phyloP scores from a whole-genome alignment of 2,888 invertebrate genomes.

The Pemphredon lugubris region DNA sequence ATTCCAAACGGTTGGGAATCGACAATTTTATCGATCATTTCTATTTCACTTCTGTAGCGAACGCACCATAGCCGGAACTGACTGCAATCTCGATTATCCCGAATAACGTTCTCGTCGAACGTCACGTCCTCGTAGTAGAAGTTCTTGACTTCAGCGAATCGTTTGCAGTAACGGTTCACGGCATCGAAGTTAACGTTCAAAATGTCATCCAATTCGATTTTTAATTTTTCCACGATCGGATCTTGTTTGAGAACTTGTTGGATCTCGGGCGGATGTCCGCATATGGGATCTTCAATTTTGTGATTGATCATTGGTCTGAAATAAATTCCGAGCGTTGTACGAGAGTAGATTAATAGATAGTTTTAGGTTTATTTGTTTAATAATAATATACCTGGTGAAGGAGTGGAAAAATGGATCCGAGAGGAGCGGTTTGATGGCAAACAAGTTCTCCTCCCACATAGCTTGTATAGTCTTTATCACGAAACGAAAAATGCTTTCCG shows the following conservation, averaged over 20 bases:
- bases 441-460: slow-evolving; percentile 87
- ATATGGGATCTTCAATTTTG: slow-evolving; percentile 89
- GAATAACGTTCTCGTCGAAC: slow-evolving; percentile 85
- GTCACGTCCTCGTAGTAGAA: slow-evolving; percentile 88
- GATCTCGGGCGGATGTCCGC: slow-evolving; percentile 88
- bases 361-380: too few species aligned
- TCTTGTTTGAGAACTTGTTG: slow-evolving; percentile 88
- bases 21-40: slow-evolving; percentile 85
- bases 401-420: slow-evolving; percentile 87
- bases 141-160: slow-evolving; percentile 85
- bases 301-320: slow-evolving; percentile 91
- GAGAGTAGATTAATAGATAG: too few species aligned
- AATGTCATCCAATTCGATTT: slow-evolving; percentile 83
- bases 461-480: slow-evolving; percentile 85
- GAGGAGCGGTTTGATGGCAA: slow-evolving; percentile 87
- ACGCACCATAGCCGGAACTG: slow-evolving; percentile 86
- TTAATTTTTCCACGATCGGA: slow-evolving; percentile 82
- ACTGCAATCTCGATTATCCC: slow-evolving; percentile 83
- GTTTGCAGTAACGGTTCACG: slow-evolving; percentile 85
- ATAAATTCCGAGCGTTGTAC: neutral
- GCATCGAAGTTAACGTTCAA: slow-evolving; percentile 85
- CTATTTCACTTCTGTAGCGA: slow-evolving; percentile 87
- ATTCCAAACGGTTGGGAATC: slow-evolving; percentile 88
- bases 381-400: slow-evolving; percentile 91
- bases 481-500: slow-evolving; percentile 83